These are phyloP conservation scores for Odontocolon sp. DNA, from an alignment of 2,888 invertebrate genomes.

Conservation along the genomic window DNA sequence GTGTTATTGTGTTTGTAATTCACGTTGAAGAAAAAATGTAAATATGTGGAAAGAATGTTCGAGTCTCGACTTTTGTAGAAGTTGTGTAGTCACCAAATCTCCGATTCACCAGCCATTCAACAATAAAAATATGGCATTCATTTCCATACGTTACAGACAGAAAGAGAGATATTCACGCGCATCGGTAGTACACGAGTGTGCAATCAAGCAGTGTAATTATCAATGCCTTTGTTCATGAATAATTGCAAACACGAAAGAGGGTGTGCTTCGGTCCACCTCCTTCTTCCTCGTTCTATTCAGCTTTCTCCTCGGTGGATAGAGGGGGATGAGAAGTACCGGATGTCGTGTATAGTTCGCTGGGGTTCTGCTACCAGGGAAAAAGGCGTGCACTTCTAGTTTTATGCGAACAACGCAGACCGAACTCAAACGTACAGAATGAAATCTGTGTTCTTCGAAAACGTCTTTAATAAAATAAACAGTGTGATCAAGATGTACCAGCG, in stretches of 20 bases:
- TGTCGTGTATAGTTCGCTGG: neutral
- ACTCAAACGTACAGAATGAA: neutral
- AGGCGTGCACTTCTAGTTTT: neutral
- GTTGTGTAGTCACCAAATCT: neutral
- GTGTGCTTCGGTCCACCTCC: constrained; percentile 35
- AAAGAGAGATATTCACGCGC: constrained; percentile 17
- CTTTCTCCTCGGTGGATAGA: neutral
- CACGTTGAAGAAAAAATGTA: neutral
- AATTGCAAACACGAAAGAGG: constrained; percentile 76
- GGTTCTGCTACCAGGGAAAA: neutral
- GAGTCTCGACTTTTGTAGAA: neutral
- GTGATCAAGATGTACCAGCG: too few species aligned
- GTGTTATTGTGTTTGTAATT: too few species aligned
- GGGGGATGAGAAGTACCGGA: neutral
- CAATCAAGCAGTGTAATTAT: constrained; percentile 78
- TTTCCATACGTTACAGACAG: constrained; percentile 70
- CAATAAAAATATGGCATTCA: constrained; percentile 73
- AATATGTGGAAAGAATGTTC: neutral
- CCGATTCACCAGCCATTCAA: neutral
- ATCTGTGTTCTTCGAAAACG: neutral
- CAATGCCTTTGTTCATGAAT: constrained; percentile 78
- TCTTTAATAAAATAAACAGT: too few species aligned
- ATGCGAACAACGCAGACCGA: constrained; percentile 1
- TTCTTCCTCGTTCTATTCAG: constrained; percentile 32
- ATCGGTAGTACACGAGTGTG: constrained; percentile 70